A percentile compares a stretch with the other conserved stretches of the same genome.
Evolutionary conservation across 2,888 invertebrate species (phyloP).

Genomic region (Netelia virgata): DNA sequence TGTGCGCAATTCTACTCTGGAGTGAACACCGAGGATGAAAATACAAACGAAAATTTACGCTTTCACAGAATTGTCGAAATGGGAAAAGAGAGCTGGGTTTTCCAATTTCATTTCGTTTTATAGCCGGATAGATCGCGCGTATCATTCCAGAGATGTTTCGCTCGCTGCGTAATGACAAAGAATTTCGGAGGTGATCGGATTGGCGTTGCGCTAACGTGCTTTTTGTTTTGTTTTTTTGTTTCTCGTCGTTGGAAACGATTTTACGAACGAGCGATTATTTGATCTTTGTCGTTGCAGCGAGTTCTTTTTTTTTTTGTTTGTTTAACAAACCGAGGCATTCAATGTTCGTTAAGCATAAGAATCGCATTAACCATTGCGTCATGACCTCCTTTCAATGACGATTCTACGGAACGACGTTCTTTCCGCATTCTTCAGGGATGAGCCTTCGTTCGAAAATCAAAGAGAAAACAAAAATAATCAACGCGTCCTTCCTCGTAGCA

Average conservation of each 20-base stretch:
- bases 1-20: slow-evolving; percentile 63
- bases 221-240: too few species aligned
- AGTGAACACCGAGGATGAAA: slow-evolving; percentile 74
- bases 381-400: not conserved
- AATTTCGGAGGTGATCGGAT: slow-evolving; percentile 26
- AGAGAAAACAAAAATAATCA: not conserved
- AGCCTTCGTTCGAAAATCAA: not conserved
- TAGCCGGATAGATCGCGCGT: not conserved
- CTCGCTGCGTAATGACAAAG: not conserved
- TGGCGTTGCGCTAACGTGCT: slow-evolving; percentile 15
- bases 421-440: slow-evolving; percentile 36
- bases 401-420: not conserved
- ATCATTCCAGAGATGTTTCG: too few species aligned
- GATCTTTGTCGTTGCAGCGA: not conserved
- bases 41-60: slow-evolving; percentile 42
- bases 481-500: not conserved
- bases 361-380: not conserved
- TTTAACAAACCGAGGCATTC: not conserved
- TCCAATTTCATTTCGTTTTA: slow-evolving; percentile 38
- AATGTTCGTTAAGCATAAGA: not conserved
- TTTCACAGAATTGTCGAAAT: slow-evolving; percentile 79
- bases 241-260: not conserved
- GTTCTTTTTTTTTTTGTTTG: slow-evolving; percentile 5
- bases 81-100: slow-evolving; percentile 15
- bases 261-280: not conserved